Conservation (phyloP, 2,888 invertebrate species). For the Epinotia brunnichana region DNA sequence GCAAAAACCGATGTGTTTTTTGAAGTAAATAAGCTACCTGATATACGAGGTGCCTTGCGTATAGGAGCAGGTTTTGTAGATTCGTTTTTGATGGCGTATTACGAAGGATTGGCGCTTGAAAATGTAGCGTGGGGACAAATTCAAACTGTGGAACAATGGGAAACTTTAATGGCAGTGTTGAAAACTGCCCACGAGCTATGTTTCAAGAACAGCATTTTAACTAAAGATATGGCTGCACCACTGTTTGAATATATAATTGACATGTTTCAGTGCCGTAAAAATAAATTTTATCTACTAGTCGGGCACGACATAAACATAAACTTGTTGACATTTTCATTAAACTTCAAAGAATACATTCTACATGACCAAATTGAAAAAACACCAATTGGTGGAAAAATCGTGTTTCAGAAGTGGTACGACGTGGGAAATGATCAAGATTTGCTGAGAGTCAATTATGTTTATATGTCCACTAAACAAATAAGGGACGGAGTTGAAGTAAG, state of each 20-base stretch:
- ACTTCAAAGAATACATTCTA: constrained; percentile 58
- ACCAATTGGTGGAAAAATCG: constrained; percentile 71
- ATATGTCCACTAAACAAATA: constrained; percentile 61
- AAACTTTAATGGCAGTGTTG: constrained; percentile 56
- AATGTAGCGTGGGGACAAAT: constrained; percentile 71
- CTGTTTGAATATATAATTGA: constrained; percentile 61
- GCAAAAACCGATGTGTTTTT: constrained; percentile 53
- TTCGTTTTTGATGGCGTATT: constrained; percentile 69
- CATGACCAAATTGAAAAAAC: constrained; percentile 63
- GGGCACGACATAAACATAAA: constrained; percentile 73
- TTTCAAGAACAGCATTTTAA: constrained; percentile 60
- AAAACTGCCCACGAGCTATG: constrained; percentile 62
- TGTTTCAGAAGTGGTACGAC: constrained; percentile 71
- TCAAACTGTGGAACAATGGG: constrained; percentile 56
- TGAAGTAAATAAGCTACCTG: constrained; percentile 59
- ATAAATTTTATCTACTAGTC: constrained; percentile 60
- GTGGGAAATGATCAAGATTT: constrained; percentile 51
- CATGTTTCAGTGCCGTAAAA: constrained; percentile 50
- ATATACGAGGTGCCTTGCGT: constrained; percentile 61
- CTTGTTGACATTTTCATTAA: constrained; percentile 58
- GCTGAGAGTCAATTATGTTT: constrained; percentile 67
- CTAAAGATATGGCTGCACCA: constrained; percentile 59
- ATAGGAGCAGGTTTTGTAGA: constrained; percentile 59
- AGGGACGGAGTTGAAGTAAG: constrained; percentile 55
- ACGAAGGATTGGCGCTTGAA: constrained; percentile 62